Conservation (phyloP, 1,140 invertebrate genomes). For the Pseudomyrmex concolor region DNA sequence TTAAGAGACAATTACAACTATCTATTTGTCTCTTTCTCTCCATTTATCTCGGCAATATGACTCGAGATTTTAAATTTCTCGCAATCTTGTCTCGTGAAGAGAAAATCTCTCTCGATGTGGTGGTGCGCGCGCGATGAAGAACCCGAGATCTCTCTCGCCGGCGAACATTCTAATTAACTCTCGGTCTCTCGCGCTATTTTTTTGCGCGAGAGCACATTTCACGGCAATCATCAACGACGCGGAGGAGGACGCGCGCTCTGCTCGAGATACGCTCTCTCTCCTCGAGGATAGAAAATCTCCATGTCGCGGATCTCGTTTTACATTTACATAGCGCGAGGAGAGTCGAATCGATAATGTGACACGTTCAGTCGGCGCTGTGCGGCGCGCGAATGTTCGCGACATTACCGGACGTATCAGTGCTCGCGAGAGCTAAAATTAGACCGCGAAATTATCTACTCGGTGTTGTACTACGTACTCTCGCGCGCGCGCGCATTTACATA, state of each 20-base stretch:
- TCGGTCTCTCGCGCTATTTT: neutral
- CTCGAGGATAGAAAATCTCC: conserved; percentile 21
- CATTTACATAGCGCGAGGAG: conserved; percentile 49
- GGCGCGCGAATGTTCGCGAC: conserved; percentile 50
- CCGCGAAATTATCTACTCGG: conserved; percentile 50
- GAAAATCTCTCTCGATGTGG: neutral
- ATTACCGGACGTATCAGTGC: conserved; percentile 31
- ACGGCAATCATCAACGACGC: conserved; percentile 6
- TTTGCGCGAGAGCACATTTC: conserved; percentile 1
- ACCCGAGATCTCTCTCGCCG: neutral
- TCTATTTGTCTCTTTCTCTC: no score
- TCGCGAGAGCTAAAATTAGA: conserved; percentile 48
- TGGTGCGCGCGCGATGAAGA: no score
- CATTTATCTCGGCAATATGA: neutral
- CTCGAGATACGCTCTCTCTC: neutral
- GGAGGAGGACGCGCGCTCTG: neutral
- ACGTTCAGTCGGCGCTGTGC: conserved; percentile 21
- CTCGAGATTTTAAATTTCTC: neutral
- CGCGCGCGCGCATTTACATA: conserved; percentile 40
- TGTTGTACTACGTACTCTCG: neutral
- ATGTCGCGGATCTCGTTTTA: conserved; percentile 51
- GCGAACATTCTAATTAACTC: conserved; percentile 9
- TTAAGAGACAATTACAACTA: neutral
- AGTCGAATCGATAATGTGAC: conserved; percentile 58
- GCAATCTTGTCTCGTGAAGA: neutral